Evolutionary conservation across 1,140 invertebrate genomes (phyloP), one percentile per base, ranked within the genome.

Genomic region (Acyrthosiphon pisum): DNA sequence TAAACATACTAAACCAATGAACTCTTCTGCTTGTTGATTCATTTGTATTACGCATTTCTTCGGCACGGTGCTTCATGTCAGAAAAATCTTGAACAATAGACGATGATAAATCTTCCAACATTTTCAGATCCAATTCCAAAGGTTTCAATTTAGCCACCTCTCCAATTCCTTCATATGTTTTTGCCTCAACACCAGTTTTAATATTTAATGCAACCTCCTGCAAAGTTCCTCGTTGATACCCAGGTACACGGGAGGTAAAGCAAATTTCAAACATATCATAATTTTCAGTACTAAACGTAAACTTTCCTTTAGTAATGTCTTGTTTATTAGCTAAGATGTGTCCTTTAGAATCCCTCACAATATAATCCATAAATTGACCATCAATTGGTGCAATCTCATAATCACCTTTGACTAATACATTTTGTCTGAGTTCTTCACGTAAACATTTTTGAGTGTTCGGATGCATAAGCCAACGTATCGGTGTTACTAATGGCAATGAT

Each of bases 1-100:
- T 99, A 96, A 99, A 99, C 95, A 99, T 97, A 95, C 98, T 99
- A 95, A 99, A 99, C 96, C 99, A 99, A 91, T 99, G 96, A 48
- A 99, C 99, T 94, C 99, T 96, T 94, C 97, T 98, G 95, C 99
- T 99, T 93, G 99, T 99, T 91, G 99, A 98, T 95, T 99, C 99
- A 96, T 99, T 99, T 87, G 99, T 99, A 95, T 99, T 98, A 95
- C 99, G 97, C 99, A 99, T 99, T 95, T 99, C 98, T 95, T 99
- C 98, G 95, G 99, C 99, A 93, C 98, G 96, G 94, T 98, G 97
- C 93, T 98, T 97, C 99, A 99, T 99, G 94, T 98, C 97, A 22
- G 97, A 97, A 96, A 99, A 99, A 95, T 99, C 99, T 95, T 99
- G 97, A 1, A 99, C 99, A 95, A 99, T 99, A 50, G 98, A 97